Percentiles rank a stretch among this genome's conserved stretches.
These are phyloP conservation scores for Ectemnius continuus DNA, from an alignment of 2,888 invertebrate species.

Conservation along the genomic window DNA sequence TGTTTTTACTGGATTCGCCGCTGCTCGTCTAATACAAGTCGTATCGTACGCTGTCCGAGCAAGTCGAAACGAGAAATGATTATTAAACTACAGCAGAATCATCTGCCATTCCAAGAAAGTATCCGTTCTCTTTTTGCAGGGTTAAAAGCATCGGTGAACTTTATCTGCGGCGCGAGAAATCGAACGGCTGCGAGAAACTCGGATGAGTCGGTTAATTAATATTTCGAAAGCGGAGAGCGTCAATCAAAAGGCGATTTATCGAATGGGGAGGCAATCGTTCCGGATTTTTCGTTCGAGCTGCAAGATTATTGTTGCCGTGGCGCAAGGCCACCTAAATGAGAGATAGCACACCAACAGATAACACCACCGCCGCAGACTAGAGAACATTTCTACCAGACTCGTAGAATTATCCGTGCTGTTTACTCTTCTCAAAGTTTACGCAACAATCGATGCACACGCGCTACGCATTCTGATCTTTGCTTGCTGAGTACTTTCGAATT, in stretches of 20 bases:
- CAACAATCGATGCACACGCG: slow-evolving; percentile 26
- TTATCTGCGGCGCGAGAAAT: too few relatives aligned
- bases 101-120: too few relatives aligned
- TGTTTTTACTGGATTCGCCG: slow-evolving; percentile 1
- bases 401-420: slow-evolving; percentile 27
- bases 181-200: background rate
- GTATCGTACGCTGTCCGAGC: too few relatives aligned
- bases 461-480: slow-evolving; percentile 1
- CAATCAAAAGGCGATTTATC: slow-evolving; percentile 13
- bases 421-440: slow-evolving; percentile 25
- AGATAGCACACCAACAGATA: slow-evolving; percentile 37
- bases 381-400: slow-evolving; percentile 28
- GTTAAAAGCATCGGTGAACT: background rate
- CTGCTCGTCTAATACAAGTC: too few relatives aligned
- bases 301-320: slow-evolving; percentile 29
- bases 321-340: slow-evolving; percentile 29
- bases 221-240: slow-evolving; percentile 3
- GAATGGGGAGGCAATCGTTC: slow-evolving; percentile 18
- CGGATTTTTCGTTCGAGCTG: slow-evolving; percentile 30
- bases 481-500: slow-evolving; percentile 5
- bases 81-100: too few relatives aligned
- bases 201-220: background rate
- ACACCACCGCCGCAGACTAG: slow-evolving; percentile 21
- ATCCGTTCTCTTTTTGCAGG: background rate
- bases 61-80: too few relatives aligned